phyloP scores from a whole-genome alignment of 2,888 invertebrate species.

The Augochlorella aurata region DNA sequence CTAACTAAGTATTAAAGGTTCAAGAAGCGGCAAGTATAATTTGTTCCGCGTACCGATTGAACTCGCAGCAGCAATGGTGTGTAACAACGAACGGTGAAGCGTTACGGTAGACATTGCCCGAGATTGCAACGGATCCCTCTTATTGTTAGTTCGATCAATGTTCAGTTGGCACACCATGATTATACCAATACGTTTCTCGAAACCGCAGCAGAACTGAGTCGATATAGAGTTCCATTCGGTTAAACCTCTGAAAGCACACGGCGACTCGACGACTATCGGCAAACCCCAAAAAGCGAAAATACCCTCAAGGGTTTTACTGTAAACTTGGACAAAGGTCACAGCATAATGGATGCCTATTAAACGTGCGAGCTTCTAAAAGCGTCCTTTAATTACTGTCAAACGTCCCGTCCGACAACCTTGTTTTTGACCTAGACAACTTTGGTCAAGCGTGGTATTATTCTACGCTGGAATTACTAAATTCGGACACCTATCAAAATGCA shows the following conservation, averaged over 20 bases:
- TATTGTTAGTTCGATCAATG: slow-evolving; percentile 30
- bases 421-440: not conserved
- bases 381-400: not conserved
- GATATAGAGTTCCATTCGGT: slow-evolving; percentile 45
- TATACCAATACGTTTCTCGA: slow-evolving; percentile 2
- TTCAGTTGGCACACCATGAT: not conserved
- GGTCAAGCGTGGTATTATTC: too few relatives aligned
- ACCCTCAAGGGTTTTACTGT: slow-evolving; percentile 11
- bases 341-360: slow-evolving; percentile 21
- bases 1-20: not conserved
- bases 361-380: slow-evolving; percentile 10
- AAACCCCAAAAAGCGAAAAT: not conserved
- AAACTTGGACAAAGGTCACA: slow-evolving; percentile 29
- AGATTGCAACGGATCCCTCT: not conserved
- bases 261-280: not conserved
- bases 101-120: not conserved
- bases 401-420: not conserved
- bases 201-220: slow-evolving; percentile 42
- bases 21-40: not conserved
- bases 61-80: not conserved
- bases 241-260: slow-evolving; percentile 12
- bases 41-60: not conserved
- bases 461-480: not conserved
- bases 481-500: too few relatives aligned
- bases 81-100: not conserved